Base-by-base conservation (phyloP, 2,888 invertebrate genomes). In the Eudemis profundana region DNA sequence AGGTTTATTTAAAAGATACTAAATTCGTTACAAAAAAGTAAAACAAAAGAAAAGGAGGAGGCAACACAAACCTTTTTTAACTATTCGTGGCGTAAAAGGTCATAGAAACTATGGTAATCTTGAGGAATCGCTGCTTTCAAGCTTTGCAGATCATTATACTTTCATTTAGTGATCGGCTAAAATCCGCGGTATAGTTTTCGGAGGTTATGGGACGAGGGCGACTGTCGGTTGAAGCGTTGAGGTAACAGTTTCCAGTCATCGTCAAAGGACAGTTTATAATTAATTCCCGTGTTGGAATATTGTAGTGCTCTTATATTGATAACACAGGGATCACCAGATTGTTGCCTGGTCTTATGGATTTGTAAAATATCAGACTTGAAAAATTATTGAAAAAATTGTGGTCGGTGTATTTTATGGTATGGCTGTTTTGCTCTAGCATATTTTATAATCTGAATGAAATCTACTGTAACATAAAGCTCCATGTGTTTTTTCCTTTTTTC, bases 41-140 rank as follows among this genome's bases (percentile, higher is more conserved):
- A 46, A 46, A 23, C 12, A 5, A 14, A 49, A 27, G 14, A 49
- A 27, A 27, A 47, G 5, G 4, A 14, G 14, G 7, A 14, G 23
- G 23, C 19, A 51, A 36, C 12, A 8, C 21, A 38, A 53, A 53
- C 36, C 21, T 14, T 38, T 21, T 38, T 53, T 38, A n/a, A 19
- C 14, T 53, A 38, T 53, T 53, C 36, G 5, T 51, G 51, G 51
- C 5, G 36, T 51, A 51, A 51, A 51, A 33, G 36, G 51, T 51
- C 51, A n/a, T 51, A 51, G 19, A 51, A 51, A 51, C 51, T 51
- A 51, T 51, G 51, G 51, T 51, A 51, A 51, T 51, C 36, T 51
- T 51, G 36, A 51, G 33, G 33, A 51, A 36, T 33, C 36, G 12
- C 51, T 50, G 51, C 51, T 51, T 51, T 36, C n/a, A 51, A 51